phyloP scores from a whole-genome alignment of 2,888 invertebrate species.

The Zeuzera pyrina region DNA sequence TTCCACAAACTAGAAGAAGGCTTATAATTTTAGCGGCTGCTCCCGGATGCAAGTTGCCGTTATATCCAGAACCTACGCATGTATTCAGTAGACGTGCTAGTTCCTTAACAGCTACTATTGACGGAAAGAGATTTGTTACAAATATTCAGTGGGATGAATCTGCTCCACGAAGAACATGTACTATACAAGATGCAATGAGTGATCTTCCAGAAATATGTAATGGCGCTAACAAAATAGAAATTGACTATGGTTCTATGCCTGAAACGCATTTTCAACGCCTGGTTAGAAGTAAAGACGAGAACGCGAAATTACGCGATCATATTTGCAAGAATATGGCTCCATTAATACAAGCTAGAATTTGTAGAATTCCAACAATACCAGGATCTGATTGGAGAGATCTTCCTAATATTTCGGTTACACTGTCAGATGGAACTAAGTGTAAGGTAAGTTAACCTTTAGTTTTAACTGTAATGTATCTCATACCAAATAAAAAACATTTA shows the following conservation, averaged over 20 bases:
- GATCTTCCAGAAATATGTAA: constrained; percentile 84
- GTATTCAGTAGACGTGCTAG: constrained; percentile 82
- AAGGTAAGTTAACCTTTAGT: too few species aligned
- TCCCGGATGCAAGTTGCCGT: constrained; percentile 81
- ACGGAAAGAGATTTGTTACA: constrained; percentile 60
- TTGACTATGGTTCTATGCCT: constrained; percentile 80
- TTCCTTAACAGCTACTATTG: constrained; percentile 62
- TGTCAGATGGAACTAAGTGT: constrained; percentile 79
- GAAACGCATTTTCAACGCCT: constrained; percentile 83
- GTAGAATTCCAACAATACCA: constrained; percentile 79
- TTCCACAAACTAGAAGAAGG: constrained; percentile 86
- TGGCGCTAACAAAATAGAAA: constrained; percentile 79
- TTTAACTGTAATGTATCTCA: too few species aligned
- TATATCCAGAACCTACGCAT: constrained; percentile 85
- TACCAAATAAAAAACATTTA: too few species aligned
- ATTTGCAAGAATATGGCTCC: constrained; percentile 89
- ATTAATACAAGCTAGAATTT: constrained; percentile 83
- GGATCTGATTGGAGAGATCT: constrained; percentile 92
- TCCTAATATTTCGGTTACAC: constrained; percentile 80
- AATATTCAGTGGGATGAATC: constrained; percentile 76
- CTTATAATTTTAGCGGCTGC: constrained; percentile 87
- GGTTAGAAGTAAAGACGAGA: constrained; percentile 74
- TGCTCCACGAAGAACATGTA: constrained; percentile 84
- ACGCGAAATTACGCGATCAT: constrained; percentile 78
- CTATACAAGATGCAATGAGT: constrained; percentile 86